Percentiles rank a stretch among this genome's conserved stretches.
phyloP scores from a whole-genome alignment of 1,140 invertebrate species.

The Helicoverpa armigera region DNA sequence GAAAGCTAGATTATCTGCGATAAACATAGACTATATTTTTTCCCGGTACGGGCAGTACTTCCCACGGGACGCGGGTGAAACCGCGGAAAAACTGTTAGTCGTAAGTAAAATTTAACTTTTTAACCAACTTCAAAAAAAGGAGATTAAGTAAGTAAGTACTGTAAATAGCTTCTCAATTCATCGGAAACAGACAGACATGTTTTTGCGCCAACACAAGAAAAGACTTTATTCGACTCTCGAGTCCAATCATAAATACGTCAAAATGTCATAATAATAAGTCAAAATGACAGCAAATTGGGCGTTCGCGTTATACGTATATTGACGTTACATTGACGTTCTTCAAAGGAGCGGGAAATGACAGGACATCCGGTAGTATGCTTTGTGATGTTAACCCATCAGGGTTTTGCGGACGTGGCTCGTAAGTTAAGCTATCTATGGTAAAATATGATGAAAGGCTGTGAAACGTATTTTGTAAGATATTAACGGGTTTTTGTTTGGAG shows the following conservation, averaged over 20 bases:
- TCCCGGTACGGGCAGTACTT: too few species aligned
- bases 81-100: too few species aligned
- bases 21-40: too few species aligned
- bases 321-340: constrained; percentile 1
- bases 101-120: too few species aligned
- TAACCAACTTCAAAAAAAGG: too few species aligned
- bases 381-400: background rate
- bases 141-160: too few species aligned
- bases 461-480: background rate
- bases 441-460: too few species aligned
- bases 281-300: constrained; percentile 35
- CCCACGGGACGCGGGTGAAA: too few species aligned
- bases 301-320: background rate
- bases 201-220: background rate
- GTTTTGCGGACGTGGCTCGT: background rate
- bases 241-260: constrained; percentile 23
- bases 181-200: background rate
- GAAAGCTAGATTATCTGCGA: too few species aligned
- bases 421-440: too few species aligned
- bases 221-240: background rate
- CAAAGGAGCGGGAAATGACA: constrained; percentile 37
- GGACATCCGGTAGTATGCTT: constrained; percentile 38
- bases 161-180: background rate
- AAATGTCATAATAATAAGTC: constrained; percentile 36
- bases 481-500: background rate